Evolutionary conservation across 2,888 invertebrate genomes (phyloP).

Genomic region (Phyto melanocephala): DNA sequence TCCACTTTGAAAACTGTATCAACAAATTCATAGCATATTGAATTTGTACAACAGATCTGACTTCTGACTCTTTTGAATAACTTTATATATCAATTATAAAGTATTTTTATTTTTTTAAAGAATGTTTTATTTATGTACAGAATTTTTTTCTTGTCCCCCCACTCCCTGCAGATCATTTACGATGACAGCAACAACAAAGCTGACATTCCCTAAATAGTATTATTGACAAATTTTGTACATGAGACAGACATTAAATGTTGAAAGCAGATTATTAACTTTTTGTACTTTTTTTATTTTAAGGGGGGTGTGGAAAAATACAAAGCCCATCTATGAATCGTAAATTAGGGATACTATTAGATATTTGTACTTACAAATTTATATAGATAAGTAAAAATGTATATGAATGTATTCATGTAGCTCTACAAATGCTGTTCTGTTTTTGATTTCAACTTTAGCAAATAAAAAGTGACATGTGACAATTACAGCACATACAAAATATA

Average conservation of each 20-base stretch:
- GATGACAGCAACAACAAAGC: not conserved
- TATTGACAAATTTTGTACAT: conserved; percentile 40
- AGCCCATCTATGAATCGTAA: conserved; percentile 14
- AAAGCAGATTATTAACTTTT: not conserved
- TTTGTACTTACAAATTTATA: not conserved
- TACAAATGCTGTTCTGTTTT: not conserved
- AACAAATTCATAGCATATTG: too few relatives aligned
- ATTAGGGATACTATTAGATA: conserved; percentile 6
- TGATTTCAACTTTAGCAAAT: not conserved
- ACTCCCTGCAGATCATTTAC: not conserved
- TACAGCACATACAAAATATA: not conserved
- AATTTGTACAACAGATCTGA: too few relatives aligned
- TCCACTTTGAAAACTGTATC: too few relatives aligned
- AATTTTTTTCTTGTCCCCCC: not conserved
- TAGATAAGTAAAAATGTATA: not conserved
- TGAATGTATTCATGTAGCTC: too few relatives aligned
- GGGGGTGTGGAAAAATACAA: not conserved
- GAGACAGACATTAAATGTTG: not conserved
- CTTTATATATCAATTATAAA: too few relatives aligned
- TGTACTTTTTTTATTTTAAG: not conserved
- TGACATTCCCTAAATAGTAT: not conserved
- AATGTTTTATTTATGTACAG: not conserved
- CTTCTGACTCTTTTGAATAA: too few relatives aligned
- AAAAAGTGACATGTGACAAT: conserved; percentile 22
- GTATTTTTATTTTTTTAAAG: too few relatives aligned